These are phyloP conservation scores for Eciton burchellii DNA, from an alignment of 1,140 invertebrate genomes.

Conservation along the genomic window DNA sequence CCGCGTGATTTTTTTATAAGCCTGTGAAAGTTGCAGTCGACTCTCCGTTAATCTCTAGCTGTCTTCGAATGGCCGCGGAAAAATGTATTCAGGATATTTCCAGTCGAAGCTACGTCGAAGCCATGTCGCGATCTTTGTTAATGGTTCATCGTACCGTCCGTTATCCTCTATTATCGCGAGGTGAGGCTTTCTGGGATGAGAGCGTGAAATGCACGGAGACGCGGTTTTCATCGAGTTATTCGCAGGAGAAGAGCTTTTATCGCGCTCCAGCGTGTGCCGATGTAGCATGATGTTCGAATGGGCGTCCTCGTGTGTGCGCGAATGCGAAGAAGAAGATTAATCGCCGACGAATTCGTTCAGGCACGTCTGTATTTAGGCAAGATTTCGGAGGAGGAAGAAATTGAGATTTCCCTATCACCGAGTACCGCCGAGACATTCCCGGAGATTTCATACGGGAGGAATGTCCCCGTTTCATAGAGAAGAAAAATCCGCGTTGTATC, in stretches of 20 bases:
- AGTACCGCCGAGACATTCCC: not conserved
- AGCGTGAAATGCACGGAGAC: not conserved
- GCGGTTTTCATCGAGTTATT: not conserved
- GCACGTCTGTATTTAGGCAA: not conserved
- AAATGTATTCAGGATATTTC: not conserved
- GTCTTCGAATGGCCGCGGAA: not conserved
- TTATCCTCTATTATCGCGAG: too few relatives aligned
- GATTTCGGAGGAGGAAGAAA: not conserved
- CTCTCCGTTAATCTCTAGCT: constrained; percentile 20
- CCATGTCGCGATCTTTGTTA: constrained; percentile 9
- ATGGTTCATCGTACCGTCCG: not conserved
- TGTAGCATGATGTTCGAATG: not conserved
- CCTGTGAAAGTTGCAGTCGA: constrained; percentile 50
- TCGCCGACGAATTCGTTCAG: too few relatives aligned
- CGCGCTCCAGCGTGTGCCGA: not conserved
- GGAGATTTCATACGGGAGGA: not conserved
- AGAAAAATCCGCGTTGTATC: constrained; percentile 33
- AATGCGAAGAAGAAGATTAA: not conserved
- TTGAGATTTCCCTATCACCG: not conserved
- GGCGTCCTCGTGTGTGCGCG: not conserved
- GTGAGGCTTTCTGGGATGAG: not conserved
- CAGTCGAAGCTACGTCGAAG: not conserved
- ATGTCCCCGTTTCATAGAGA: not conserved
- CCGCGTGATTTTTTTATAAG: constrained; percentile 57
- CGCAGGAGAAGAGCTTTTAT: not conserved